Conservation (phyloP, 2,113 vertebrate genomes). For the Mustela lutreola region DNA sequence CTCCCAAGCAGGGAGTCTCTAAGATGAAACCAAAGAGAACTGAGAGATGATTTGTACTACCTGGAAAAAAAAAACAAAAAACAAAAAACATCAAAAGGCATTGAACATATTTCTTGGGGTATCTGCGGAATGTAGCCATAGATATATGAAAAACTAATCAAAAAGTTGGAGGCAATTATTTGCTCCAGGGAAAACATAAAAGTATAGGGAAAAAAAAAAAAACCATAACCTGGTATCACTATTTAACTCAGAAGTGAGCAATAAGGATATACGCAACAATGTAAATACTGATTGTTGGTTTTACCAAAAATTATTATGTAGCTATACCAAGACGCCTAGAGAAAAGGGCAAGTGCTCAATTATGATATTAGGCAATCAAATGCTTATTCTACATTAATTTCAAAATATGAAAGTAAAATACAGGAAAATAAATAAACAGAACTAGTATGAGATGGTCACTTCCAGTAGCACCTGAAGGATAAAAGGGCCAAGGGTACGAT, state of each 20-base stretch:
- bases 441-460: background rate
- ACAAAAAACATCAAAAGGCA: background rate
- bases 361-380: conserved; percentile 20
- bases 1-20: background rate
- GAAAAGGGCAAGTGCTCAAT: background rate
- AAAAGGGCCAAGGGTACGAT: conserved; percentile 12
- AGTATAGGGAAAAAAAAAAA: background rate
- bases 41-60: background rate
- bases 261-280: background rate
- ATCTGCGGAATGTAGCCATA: background rate
- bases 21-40: background rate
- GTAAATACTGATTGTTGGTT: background rate
- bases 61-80: background rate
- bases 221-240: background rate
- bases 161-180: conserved; percentile 23
- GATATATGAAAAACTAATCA: background rate
- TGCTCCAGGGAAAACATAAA: conserved; percentile 22
- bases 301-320: background rate
- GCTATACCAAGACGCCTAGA: background rate
- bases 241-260: conserved; percentile 19
- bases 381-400: background rate
- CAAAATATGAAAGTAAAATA: conserved; percentile 57
- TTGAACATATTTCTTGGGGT: background rate
- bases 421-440: background rate
- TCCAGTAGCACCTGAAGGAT: background rate